Percentiles rank a stretch among this genome's conserved stretches.
Conservation (phyloP, 30 jellyfish, hydroid and myxozoan genomes). For the Hydra vulgaris region DNA sequence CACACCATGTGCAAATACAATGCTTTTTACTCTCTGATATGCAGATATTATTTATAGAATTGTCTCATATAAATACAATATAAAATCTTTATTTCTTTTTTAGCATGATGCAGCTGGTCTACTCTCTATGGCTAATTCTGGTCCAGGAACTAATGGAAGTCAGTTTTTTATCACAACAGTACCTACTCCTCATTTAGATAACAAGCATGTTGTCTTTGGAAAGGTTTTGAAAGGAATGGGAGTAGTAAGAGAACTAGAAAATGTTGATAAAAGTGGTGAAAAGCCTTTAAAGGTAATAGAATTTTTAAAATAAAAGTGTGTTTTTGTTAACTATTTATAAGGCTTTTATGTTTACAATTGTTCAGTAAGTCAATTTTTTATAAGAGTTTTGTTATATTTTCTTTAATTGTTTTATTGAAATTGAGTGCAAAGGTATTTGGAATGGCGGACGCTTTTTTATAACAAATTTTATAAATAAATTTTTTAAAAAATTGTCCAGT, state of each 20-base stretch:
- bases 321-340: background rate
- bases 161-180: conserved; percentile 33
- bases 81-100: too few relatives aligned
- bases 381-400: too few relatives aligned
- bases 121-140: conserved; percentile 38
- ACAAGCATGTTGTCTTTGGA: conserved; percentile 35
- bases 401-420: too few relatives aligned
- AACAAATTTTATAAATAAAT: too few relatives aligned
- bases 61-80: too few relatives aligned
- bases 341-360: too few relatives aligned
- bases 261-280: conserved; percentile 30
- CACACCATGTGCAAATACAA: too few relatives aligned
- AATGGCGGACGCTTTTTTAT: too few relatives aligned
- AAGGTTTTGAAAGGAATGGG: conserved; percentile 39
- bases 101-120: conserved; percentile 34
- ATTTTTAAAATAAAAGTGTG: background rate
- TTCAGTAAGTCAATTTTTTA: too few relatives aligned
- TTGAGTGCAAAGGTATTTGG: background rate
- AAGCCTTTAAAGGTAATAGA: conserved; percentile 27
- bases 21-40: too few relatives aligned
- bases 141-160: conserved; percentile 41
- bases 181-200: conserved; percentile 34
- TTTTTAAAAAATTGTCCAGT: too few relatives aligned
- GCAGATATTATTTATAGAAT: too few relatives aligned
- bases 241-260: conserved; percentile 30